A percentile compares a stretch with the other conserved stretches of the same genome.
Evolutionary conservation across 2,797 vertebrate species (phyloP).

Genomic region (Tokudaia tokunoshimensis): DNA sequence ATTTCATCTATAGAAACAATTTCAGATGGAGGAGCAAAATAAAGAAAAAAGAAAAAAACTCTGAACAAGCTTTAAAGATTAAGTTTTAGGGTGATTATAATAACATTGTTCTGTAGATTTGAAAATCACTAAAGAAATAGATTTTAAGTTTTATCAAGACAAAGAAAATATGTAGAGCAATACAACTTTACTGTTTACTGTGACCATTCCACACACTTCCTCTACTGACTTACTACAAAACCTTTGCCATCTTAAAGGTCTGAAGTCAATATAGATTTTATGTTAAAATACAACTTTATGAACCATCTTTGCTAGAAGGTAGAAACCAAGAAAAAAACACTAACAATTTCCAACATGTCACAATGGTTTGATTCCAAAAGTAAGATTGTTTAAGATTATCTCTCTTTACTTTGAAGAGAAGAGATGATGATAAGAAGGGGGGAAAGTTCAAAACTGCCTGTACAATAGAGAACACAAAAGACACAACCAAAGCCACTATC

Average conservation of each 20-base stretch:
- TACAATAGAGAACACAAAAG: not conserved
- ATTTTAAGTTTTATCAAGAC: not conserved
- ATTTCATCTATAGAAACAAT: not conserved
- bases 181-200: not conserved
- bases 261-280: slow-evolving; percentile 55
- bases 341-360: slow-evolving; percentile 38
- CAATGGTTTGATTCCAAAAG: slow-evolving; percentile 47
- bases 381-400: not conserved
- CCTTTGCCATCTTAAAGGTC: slow-evolving; percentile 27
- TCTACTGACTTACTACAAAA: slow-evolving; percentile 6
- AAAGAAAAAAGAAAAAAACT: slow-evolving; percentile 33
- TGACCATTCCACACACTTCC: not conserved
- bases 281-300: slow-evolving; percentile 31
- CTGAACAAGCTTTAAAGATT: slow-evolving; percentile 47
- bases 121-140: not conserved
- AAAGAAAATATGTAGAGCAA: not conserved
- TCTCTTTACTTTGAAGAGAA: slow-evolving; percentile 38
- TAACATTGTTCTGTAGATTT: not conserved
- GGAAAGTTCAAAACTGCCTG: not conserved
- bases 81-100: not conserved
- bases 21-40: slow-evolving; percentile 15
- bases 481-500: not conserved
- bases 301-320: not conserved
- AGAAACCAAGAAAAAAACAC: slow-evolving; percentile 7
- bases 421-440: not conserved